Evolutionary conservation across 2,888 invertebrate genomes (phyloP).

Genomic region (Dicranocentrus wangi): DNA sequence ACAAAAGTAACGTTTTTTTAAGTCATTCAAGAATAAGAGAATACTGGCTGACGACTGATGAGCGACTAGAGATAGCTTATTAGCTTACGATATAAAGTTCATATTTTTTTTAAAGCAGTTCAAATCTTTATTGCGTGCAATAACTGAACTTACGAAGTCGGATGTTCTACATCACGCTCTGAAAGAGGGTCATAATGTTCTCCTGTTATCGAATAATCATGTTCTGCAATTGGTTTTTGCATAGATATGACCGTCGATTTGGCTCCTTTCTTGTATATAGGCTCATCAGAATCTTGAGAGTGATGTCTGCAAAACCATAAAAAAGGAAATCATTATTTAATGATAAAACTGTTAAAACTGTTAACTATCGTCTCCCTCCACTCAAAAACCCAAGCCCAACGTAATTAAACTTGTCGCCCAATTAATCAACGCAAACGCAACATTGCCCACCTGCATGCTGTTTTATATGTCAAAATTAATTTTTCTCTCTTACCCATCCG

Average conservation of each 20-base stretch:
- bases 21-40: too few species aligned
- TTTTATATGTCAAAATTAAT: neutral
- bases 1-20: too few species aligned
- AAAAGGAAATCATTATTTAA: neutral
- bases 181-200: slow-evolving; percentile 79
- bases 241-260: slow-evolving; percentile 69
- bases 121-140: neutral
- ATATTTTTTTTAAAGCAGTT: too few species aligned
- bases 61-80: too few species aligned
- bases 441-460: too few species aligned
- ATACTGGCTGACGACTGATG: too few species aligned
- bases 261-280: slow-evolving; percentile 32
- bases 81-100: too few species aligned
- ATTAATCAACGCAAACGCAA: too few species aligned
- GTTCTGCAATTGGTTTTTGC: slow-evolving; percentile 71
- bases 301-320: slow-evolving; percentile 56
- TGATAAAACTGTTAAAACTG: neutral
- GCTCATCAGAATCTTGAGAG: slow-evolving; percentile 68
- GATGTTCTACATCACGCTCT: slow-evolving; percentile 83
- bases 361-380: too few species aligned
- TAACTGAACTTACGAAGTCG: slow-evolving; percentile 81
- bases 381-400: too few species aligned
- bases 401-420: neutral
- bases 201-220: slow-evolving; percentile 71
- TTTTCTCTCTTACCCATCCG: slow-evolving; percentile 64